Conservation (phyloP, 2,888 invertebrate species). For the Diploptera punctata region DNA sequence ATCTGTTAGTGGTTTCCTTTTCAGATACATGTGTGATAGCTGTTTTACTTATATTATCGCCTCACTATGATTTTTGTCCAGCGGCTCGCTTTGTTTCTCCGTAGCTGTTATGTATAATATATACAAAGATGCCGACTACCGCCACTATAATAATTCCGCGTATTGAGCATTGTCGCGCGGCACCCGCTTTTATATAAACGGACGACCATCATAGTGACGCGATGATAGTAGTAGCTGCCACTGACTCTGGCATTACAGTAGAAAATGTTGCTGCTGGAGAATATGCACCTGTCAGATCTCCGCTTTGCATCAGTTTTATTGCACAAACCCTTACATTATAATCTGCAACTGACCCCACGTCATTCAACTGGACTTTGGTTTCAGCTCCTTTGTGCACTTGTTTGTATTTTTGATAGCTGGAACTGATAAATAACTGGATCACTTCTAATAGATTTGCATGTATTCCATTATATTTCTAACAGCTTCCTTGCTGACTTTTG, state of each 20-base stretch:
- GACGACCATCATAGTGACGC: no score
- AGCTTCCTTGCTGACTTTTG: constrained; percentile 61
- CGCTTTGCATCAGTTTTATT: constrained; percentile 67
- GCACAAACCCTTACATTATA: constrained; percentile 82
- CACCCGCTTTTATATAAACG: no score
- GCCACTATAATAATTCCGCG: no score
- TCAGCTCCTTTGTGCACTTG: constrained; percentile 71
- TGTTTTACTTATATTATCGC: no score
- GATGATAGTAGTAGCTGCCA: constrained; percentile 52
- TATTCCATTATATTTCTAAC: constrained; percentile 72
- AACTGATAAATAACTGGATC: constrained; percentile 79
- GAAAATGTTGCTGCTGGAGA: constrained; percentile 69
- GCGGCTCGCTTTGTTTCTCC: no score
- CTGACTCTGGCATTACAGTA: constrained; percentile 52
- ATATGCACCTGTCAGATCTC: constrained; percentile 71
- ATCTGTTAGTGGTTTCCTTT: constrained; percentile 58
- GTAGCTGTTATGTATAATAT: no score
- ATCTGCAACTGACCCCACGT: constrained; percentile 75
- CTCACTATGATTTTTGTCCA: no score
- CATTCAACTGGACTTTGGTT: constrained; percentile 66
- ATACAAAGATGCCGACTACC: no score
- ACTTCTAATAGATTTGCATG: constrained; percentile 59
- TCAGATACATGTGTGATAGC: constrained; percentile 47
- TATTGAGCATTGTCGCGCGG: no score
- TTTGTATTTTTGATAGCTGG: constrained; percentile 70